These are phyloP conservation scores for Eudyptes chrysolophus DNA, from an alignment of 2,113 vertebrate genomes.

Conservation along the genomic window DNA sequence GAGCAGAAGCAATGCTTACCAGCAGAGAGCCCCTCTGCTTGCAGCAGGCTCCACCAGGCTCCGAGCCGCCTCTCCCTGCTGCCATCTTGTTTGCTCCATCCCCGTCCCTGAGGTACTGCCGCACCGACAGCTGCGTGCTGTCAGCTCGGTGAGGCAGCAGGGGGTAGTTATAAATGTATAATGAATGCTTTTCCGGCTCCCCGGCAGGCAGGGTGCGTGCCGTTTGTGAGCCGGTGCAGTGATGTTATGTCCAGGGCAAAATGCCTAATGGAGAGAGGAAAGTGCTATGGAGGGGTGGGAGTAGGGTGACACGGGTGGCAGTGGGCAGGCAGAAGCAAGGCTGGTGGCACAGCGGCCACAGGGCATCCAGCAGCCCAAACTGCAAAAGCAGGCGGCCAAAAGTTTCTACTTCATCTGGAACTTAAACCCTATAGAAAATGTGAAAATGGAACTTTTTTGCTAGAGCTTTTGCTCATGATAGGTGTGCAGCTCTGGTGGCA, in stretches of 20 bases:
- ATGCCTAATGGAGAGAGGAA: not conserved
- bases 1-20: not conserved
- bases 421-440: not conserved
- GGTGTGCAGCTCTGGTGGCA: not conserved
- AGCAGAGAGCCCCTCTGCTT: not conserved
- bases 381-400: fast-evolving
- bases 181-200: not conserved
- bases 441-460: not conserved
- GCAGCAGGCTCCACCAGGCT: not conserved
- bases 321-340: not conserved
- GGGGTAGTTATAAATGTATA: not conserved
- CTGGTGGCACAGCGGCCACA: fast-evolving
- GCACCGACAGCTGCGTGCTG: fast-evolving
- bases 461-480: not conserved
- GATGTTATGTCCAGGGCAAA: not conserved
- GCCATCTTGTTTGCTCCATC: not conserved
- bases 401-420: not conserved
- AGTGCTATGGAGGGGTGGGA: fast-evolving
- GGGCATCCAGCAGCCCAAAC: not conserved
- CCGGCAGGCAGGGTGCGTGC: not conserved
- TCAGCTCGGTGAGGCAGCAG: fast-evolving
- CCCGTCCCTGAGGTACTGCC: not conserved
- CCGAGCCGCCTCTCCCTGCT: fast-evolving
- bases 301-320: not conserved
- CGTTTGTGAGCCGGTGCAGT: fast-evolving